Conservation (phyloP, 2,888 invertebrate genomes). For the Fissipunctia ypsillon region DNA sequence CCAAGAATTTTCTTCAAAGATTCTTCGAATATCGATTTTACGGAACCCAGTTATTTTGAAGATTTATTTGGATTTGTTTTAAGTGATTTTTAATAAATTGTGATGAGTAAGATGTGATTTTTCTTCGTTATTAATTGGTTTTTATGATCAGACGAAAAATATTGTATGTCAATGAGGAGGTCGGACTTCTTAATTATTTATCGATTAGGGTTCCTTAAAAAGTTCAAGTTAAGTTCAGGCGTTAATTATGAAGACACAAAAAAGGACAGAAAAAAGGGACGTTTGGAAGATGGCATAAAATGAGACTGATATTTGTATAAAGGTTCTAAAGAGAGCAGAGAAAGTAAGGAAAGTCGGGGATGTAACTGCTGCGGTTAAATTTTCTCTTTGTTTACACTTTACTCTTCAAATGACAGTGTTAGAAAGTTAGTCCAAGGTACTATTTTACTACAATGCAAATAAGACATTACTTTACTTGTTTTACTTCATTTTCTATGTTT, state of each 20-base stretch:
- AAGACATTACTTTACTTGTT: neutral
- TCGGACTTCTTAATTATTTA: neutral
- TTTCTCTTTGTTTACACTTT: conserved; percentile 55
- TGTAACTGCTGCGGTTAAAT: conserved; percentile 40
- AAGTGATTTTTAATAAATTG: conserved; percentile 54
- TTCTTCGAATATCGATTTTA: conserved; percentile 57
- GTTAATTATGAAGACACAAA: neutral
- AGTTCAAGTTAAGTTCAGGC: too few species aligned
- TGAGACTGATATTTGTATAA: neutral
- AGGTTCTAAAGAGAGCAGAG: conserved; percentile 13
- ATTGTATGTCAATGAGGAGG: neutral
- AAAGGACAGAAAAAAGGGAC: neutral
- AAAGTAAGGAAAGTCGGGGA: conserved; percentile 41
- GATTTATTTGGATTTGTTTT: conserved; percentile 34
- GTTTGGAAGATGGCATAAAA: neutral
- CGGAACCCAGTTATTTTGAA: conserved; percentile 25
- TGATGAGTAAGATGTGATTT: conserved; percentile 16
- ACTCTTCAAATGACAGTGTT: conserved; percentile 33
- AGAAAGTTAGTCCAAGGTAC: conserved; percentile 36
- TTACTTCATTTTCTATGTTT: too few species aligned
- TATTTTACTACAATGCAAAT: conserved; percentile 8
- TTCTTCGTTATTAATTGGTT: conserved; percentile 14
- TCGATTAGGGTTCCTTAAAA: neutral
- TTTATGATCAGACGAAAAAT: conserved; percentile 3
- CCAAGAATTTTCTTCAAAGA: conserved; percentile 57